Percentiles rank a stretch among this genome's conserved stretches.
Conservation (phyloP, 2,888 invertebrate genomes). For the Andrena camellia region DNA sequence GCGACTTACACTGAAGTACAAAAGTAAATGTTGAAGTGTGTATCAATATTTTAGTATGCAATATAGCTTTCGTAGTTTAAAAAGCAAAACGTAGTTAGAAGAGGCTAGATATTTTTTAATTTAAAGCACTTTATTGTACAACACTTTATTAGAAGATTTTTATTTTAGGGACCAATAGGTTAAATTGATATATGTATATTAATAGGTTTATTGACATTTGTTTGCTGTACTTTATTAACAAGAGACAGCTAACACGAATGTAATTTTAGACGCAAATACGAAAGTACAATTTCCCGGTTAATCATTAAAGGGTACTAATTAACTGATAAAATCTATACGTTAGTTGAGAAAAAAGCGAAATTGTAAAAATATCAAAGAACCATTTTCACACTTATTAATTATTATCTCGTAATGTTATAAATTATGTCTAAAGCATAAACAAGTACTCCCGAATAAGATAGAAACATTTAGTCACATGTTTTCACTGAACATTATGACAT, state of each 20-base stretch:
- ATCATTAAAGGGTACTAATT: slow-evolving; percentile 60
- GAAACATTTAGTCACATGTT: slow-evolving; percentile 64
- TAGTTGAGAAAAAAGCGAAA: slow-evolving; percentile 47
- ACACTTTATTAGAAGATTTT: slow-evolving; percentile 72
- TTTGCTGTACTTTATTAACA: slow-evolving; percentile 49
- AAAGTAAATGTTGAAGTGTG: slow-evolving; percentile 82
- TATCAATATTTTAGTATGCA: slow-evolving; percentile 80
- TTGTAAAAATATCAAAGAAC: slow-evolving; percentile 61
- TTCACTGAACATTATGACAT: slow-evolving; percentile 66
- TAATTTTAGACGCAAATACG: slow-evolving; percentile 59
- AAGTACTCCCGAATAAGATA: slow-evolving; percentile 49
- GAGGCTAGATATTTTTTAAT: slow-evolving; percentile 83
- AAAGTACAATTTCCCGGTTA: slow-evolving; percentile 71
- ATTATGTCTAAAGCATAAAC: slow-evolving; percentile 43
- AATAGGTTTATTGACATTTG: slow-evolving; percentile 58
- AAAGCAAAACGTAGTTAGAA: slow-evolving; percentile 80
- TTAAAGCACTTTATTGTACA: slow-evolving; percentile 83
- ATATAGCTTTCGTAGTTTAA: slow-evolving; percentile 81
- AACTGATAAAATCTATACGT: slow-evolving; percentile 58
- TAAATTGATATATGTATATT: slow-evolving; percentile 63
- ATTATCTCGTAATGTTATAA: slow-evolving; percentile 59
- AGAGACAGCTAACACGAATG: slow-evolving; percentile 46
- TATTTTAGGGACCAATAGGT: slow-evolving; percentile 74
- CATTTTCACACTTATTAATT: slow-evolving; percentile 50
- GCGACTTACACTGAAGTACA: slow-evolving; percentile 82